Evolutionary conservation across 2,888 invertebrate genomes (phyloP), one percentile per base, ranked within the genome.

Genomic region (Invenusta paracnida): DNA sequence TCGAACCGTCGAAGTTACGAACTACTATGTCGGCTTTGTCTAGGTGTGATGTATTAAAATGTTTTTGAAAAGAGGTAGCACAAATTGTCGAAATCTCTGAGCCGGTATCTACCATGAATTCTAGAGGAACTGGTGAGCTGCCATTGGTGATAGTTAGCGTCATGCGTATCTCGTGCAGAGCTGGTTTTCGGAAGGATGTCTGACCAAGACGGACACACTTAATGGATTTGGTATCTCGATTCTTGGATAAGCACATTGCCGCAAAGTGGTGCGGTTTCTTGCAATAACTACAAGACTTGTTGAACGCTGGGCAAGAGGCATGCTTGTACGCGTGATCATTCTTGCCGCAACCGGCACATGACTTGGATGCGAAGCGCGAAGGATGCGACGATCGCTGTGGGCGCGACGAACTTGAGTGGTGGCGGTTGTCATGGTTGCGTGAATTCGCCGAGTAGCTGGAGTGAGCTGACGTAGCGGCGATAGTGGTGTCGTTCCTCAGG

Each of bases 261-360:
- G 48, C 79, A n/a, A 79, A 79, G n/a, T 11, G 79, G 5, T 27
- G 5, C 2, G n/a, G 2, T 25, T 2, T 23, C 2, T 23, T 79
- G 79, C 79, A 79, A 79, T 25, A 79, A 11, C n/a, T 2, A 27
- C 79, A 79, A 27, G 79, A 11, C 79, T 25, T 2, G 79, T 79
- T 79, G 79, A 2, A 27, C 23, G 79, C 79, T 79, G 79, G 79
- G 79, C 79, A 79, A 2, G 2, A 2, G 5, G 79, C 2, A 23
- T 79, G 5, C 5, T 79, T 79, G n/a, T 79, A 79, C 2, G 5
- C 28, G n/a, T 79, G 79, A 2, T 2, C 2, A n/a, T 2, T 79
- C 79, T 23, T 25, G n/a, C 79, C 79, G n/a, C 79, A 79, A 2
- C 79, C 79, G 2, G 79, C 28, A 79, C 79, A 79, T 79, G 79